These are phyloP conservation scores for Amiota mariae DNA, from an alignment of 2,888 invertebrate species.

Conservation along the genomic window DNA sequence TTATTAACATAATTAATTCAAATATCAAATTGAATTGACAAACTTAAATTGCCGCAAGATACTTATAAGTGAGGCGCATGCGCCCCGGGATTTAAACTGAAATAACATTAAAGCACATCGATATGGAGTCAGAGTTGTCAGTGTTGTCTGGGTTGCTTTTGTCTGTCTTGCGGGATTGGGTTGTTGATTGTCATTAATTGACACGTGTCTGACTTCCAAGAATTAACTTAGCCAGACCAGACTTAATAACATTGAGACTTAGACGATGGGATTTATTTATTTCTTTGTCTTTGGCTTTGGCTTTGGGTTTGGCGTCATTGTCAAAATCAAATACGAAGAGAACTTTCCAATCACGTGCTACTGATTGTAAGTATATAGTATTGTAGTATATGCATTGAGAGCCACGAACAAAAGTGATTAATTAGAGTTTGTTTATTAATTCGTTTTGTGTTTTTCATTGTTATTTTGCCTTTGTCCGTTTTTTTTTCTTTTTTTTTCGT, in stretches of 20 bases:
- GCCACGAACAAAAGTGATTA: neutral
- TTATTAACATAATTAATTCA: no score
- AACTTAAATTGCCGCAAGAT: neutral
- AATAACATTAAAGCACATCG: no score
- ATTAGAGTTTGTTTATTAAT: slow-evolving; percentile 19
- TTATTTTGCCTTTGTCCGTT: neutral
- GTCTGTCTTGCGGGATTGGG: neutral
- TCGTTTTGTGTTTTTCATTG: neutral
- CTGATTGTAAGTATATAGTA: neutral
- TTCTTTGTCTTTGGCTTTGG: neutral
- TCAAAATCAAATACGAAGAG: neutral
- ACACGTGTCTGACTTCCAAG: neutral
- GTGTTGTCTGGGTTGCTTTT: neutral
- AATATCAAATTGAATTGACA: no score
- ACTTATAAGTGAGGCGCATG: neutral
- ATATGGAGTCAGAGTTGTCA: no score
- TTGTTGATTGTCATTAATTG: neutral
- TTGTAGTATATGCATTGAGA: neutral
- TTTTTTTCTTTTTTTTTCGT: neutral
- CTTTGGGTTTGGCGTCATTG: neutral
- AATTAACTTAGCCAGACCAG: neutral
- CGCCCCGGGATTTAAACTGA: no score
- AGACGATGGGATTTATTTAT: neutral
- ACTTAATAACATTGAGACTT: neutral
- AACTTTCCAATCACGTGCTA: neutral